Evolutionary conservation across 2,888 invertebrate species (phyloP).

Genomic region (Dendrolimus houi): DNA sequence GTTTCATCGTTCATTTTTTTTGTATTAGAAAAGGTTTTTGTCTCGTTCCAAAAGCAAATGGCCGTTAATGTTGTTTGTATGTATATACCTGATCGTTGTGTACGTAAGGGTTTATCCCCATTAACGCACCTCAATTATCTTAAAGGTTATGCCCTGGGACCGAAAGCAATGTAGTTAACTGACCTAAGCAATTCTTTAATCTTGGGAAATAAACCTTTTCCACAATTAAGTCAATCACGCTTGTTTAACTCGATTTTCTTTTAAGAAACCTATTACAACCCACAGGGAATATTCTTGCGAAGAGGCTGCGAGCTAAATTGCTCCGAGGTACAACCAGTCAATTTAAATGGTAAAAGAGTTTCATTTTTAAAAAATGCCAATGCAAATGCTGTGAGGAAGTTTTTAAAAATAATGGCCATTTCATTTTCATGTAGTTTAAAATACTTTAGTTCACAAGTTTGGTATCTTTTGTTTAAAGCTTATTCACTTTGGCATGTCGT

Average conservation of each 20-base stretch:
- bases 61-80: too few relatives aligned
- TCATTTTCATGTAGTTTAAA: background rate
- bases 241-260: constrained; percentile 66
- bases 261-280: constrained; percentile 65
- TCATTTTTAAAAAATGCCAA: constrained; percentile 50
- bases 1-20: too few relatives aligned
- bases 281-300: constrained; percentile 52
- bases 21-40: too few relatives aligned
- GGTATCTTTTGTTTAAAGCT: too few relatives aligned
- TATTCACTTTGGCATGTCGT: too few relatives aligned
- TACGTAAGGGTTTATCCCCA: background rate
- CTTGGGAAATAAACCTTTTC: constrained; percentile 40
- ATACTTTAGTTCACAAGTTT: too few relatives aligned
- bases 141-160: constrained; percentile 1
- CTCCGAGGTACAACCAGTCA: constrained; percentile 58
- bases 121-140: background rate
- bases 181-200: constrained; percentile 29
- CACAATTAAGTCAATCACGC: constrained; percentile 65
- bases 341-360: constrained; percentile 66
- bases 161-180: constrained; percentile 17
- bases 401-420: background rate
- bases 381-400: constrained; percentile 29
- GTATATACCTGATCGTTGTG: background rate
- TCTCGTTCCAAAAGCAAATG: too few relatives aligned
- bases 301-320: constrained; percentile 48